Evolutionary conservation across 2,888 invertebrate species (phyloP).

Genomic region (Synanthedon myopaeformis): DNA sequence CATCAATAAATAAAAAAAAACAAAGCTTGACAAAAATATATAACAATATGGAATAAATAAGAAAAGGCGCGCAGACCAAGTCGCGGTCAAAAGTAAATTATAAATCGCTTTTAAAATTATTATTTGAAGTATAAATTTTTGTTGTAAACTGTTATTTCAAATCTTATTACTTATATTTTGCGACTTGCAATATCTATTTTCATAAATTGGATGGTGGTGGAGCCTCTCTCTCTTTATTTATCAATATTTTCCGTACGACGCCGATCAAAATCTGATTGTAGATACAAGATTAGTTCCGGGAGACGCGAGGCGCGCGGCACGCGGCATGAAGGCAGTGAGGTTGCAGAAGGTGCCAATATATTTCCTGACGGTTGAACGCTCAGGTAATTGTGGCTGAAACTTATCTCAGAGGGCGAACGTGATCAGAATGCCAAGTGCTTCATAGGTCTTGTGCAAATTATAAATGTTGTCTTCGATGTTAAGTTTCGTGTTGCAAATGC

Average conservation of each 20-base stretch:
- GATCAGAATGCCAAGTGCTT: conserved; percentile 51
- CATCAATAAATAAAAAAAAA: no score
- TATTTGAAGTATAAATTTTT: not conserved
- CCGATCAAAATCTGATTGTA: conserved; percentile 27
- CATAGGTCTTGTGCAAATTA: conserved; percentile 52
- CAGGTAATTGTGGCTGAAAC: conserved; percentile 67
- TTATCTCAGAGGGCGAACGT: conserved; percentile 61
- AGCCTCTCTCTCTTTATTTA: conserved; percentile 4
- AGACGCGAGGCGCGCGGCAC: conserved; percentile 14
- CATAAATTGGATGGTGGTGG: conserved; percentile 5
- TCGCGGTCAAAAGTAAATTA: no score
- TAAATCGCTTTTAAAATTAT: no score
- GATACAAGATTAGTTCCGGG: conserved; percentile 39
- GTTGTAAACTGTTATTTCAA: conserved; percentile 1
- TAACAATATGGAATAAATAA: no score
- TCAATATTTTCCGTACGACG: conserved; percentile 1
- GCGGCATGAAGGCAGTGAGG: conserved; percentile 26
- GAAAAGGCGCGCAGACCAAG: no score
- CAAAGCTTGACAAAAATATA: no score
- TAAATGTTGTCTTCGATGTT: conserved; percentile 30
- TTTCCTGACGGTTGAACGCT: conserved; percentile 64
- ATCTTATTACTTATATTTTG: conserved; percentile 13
- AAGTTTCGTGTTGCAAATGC: not conserved
- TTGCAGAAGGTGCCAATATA: conserved; percentile 65
- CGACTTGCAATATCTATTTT: conserved; percentile 18